phyloP scores from a whole-genome alignment of 2,888 invertebrate genomes.

The Sympetrum striolatum region DNA sequence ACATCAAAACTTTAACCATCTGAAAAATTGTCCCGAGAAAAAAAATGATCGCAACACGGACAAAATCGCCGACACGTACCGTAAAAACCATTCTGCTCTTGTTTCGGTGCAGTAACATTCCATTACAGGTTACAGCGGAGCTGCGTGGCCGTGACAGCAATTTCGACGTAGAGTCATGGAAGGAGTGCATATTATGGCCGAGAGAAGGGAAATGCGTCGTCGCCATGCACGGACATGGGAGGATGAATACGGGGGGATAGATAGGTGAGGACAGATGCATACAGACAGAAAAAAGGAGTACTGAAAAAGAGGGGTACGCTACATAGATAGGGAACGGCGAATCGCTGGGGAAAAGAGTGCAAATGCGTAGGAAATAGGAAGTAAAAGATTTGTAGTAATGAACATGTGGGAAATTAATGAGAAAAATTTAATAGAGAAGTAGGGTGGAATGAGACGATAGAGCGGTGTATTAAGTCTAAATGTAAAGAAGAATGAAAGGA shows the following conservation, averaged over 20 bases:
- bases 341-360: no score
- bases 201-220: neutral
- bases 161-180: neutral
- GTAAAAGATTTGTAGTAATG: no score
- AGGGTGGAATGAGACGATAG: no score
- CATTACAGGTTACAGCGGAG: neutral
- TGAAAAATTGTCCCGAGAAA: neutral
- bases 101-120: neutral
- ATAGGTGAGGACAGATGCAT: neutral
- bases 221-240: neutral
- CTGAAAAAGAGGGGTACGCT: no score
- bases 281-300: neutral
- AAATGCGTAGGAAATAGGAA: no score
- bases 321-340: no score
- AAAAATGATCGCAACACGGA: neutral
- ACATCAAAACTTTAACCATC: neutral
- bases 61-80: neutral
- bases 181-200: neutral
- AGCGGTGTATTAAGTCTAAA: no score
- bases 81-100: neutral
- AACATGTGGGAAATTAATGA: no score
- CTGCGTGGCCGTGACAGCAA: neutral
- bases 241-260: neutral
- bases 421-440: no score
- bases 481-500: no score